phyloP scores from a whole-genome alignment of 2,797 vertebrate genomes.

The Kryptopterus vitreolus region DNA sequence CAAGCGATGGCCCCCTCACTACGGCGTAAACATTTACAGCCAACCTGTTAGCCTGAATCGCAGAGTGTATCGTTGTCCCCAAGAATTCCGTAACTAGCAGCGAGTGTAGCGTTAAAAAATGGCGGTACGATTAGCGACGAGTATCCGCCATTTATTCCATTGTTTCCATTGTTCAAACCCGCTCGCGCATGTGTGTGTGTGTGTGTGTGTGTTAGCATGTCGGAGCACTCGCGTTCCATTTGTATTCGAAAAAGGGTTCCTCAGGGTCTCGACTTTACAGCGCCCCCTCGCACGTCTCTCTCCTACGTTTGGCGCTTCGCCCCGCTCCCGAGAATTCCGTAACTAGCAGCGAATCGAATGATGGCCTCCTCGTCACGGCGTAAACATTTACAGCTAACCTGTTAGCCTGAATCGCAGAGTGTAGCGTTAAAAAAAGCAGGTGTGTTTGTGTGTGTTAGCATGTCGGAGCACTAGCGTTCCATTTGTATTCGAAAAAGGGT shows the following conservation, averaged over 20 bases:
- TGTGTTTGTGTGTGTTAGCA: conserved; percentile 7
- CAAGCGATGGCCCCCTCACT: conserved; percentile 38
- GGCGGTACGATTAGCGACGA: conserved; percentile 35
- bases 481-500: conserved; percentile 45
- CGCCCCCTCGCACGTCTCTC: conserved; percentile 17
- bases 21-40: conserved; percentile 47
- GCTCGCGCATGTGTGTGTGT: conserved; percentile 16
- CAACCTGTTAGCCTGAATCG: conserved; percentile 47
- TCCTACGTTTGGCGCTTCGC: conserved; percentile 26
- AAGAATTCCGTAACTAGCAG: no score
- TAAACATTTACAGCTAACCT: conserved; percentile 49
- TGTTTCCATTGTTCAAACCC: no score
- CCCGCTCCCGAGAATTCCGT: no score
- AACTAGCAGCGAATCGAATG: conserved; percentile 41
- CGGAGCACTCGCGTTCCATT: conserved; percentile 18
- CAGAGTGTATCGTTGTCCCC: no score
- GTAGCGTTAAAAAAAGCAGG: conserved; percentile 26
- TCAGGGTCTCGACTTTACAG: conserved; percentile 23
- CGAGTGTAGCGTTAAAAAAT: conserved; percentile 28
- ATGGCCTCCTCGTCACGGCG: conserved; percentile 39
- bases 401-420: conserved; percentile 43
- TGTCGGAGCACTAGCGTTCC: conserved; percentile 15
- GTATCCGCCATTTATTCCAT: conserved; percentile 28
- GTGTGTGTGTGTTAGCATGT: conserved; percentile 16
- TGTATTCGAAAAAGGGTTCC: conserved; percentile 43